Evolutionary conservation across 2,888 invertebrate species (phyloP), one percentile per base, ranked within the genome.

Genomic region (Endotricha flammealis): DNA sequence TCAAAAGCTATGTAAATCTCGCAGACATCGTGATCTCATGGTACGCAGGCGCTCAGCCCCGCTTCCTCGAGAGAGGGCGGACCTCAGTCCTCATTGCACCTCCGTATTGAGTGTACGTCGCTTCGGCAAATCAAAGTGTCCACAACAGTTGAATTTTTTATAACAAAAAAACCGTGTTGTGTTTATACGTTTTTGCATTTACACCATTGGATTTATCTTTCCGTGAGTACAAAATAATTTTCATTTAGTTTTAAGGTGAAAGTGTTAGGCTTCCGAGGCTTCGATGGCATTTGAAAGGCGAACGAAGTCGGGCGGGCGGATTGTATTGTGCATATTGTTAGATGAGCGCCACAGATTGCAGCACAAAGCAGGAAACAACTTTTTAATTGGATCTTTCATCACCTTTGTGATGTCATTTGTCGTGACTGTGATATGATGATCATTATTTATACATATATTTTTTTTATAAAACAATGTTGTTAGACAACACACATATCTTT

Each of bases 111-210:
- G 44, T 44, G 67, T 49, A 64, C 65, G 69, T 57, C 44, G 46
- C 46, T 59, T 50, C 64, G 69, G 60, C 35, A 20, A 38, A 48
- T 27, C 45, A n/a, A n/a, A 67, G 73, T 73, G 71, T 52, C 57
- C 53, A 53, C 29, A 44, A 51, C 64, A 67, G 67, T 73, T 64
- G 56, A 50, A 61, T 71, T 63, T 61, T 70, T 70, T 59, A 60
- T 59, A 58, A 60, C 61, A 59, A 57, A 70, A 67, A 64, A 72
- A 66, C 57, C 70, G 85, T 85, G 82, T 64, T 75, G 82, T 85
- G 82, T 64, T 63, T 55, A 52, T 52, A 53, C 20, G 3, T 29
- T 53, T 64, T 57, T 57, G 58, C 51, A 62, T 50, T 57, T 43
- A 57, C 50, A 49, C 48, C 50, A 42, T 73, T 70, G 83, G 82